Evolutionary conservation across 2,888 invertebrate species (phyloP).

Genomic region (Lacanobia wlatinum): DNA sequence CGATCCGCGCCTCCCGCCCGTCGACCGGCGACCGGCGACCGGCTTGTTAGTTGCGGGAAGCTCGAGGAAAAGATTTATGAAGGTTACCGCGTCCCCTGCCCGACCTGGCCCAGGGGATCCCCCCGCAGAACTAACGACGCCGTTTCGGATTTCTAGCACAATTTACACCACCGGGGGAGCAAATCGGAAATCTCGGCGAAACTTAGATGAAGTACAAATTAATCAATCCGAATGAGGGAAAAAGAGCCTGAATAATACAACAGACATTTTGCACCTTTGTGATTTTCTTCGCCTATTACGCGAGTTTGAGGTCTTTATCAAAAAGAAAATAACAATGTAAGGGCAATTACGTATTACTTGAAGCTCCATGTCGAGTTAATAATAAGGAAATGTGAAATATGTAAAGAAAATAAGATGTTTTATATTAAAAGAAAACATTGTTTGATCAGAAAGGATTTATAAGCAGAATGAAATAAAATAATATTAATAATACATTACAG

Average conservation of each 20-base stretch:
- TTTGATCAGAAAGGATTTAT: slow-evolving; percentile 6
- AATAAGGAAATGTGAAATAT: slow-evolving; percentile 16
- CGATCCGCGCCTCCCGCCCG: slow-evolving; percentile 66
- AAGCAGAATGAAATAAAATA: not conserved
- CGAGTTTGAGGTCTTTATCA: slow-evolving; percentile 43
- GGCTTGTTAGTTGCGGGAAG: slow-evolving; percentile 88
- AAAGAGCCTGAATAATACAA: slow-evolving; percentile 76
- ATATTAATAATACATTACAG: slow-evolving; percentile 7
- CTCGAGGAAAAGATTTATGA: slow-evolving; percentile 89
- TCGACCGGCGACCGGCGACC: slow-evolving; percentile 52
- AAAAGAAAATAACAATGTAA: slow-evolving; percentile 22
- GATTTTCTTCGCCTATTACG: slow-evolving; percentile 43
- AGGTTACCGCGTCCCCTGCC: slow-evolving; percentile 84
- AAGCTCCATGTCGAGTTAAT: slow-evolving; percentile 2
- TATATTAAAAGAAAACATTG: slow-evolving; percentile 11
- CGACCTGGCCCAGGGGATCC: slow-evolving; percentile 85
- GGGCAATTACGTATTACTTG: slow-evolving; percentile 13
- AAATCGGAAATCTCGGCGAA: slow-evolving; percentile 82
- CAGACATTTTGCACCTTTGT: slow-evolving; percentile 70
- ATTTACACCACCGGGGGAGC: slow-evolving; percentile 85
- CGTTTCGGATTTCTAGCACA: slow-evolving; percentile 88
- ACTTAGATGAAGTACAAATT: slow-evolving; percentile 83
- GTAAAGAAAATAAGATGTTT: slow-evolving; percentile 13
- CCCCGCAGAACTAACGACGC: slow-evolving; percentile 87
- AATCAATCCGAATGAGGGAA: slow-evolving; percentile 78